Base-by-base conservation (phyloP, 2,888 invertebrate genomes). In the Rotaria sp. region DNA sequence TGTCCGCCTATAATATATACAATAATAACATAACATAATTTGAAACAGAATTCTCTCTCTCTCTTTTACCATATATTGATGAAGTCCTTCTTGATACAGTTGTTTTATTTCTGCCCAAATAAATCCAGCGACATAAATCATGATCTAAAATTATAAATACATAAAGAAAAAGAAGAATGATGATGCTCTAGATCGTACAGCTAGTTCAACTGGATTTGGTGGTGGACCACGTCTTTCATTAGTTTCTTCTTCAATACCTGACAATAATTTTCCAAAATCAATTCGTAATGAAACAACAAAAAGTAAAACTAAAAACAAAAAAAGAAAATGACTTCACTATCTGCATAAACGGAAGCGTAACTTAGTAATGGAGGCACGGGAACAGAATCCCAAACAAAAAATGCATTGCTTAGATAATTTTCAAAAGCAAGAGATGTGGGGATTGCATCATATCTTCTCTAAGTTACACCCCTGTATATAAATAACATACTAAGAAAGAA, bases 81-180 rank as follows among this genome's bases (percentile, higher is more conserved):
- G 95, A 87, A 97, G 93, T 0, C 98, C 98, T 89, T 96, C 96
- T 91, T 97, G 96, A 97, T 97, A 98, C 87, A 99, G 93, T 92
- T 98, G 97, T 91, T 98, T 99, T 89, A 98, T 96, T 92, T 99
- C 98, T 89, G 96, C 96, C 98, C 98, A 99, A 90, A 98, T 96
- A 89, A 97, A 92, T 87, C 48, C 45, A 50, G 50, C 80, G 26
- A 80, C 80, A 45, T 80, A 80, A n/a, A 80, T 0, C 80, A 80
- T 80, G 45, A 80, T 80, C 67, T 67, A 67, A 18, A 67, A 67
- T 35, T 18, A 38, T 5, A 18, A 67, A 67, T 21, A 4, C 4
- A 30, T 13, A n/a, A 11, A 59, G 3, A 13, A 67, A 21, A 67
- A 3, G 5, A 67, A 11, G 18, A 30, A 35, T 26, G 5, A 5